Evolutionary conservation across 2,113 vertebrate genomes (phyloP).

Genomic region (Seriola quinqueradiata): DNA sequence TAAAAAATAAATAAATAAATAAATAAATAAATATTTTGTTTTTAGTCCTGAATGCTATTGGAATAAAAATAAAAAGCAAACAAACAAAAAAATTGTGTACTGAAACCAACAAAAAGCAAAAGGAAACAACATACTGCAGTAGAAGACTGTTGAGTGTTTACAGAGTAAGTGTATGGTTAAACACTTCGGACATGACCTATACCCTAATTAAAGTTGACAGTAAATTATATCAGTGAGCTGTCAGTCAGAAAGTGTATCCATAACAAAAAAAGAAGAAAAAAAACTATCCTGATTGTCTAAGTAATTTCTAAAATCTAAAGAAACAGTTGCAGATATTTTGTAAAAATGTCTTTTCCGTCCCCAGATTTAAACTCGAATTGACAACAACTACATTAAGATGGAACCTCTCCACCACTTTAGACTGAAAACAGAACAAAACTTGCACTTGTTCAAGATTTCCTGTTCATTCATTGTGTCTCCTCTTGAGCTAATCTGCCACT

Average conservation of each 20-base stretch:
- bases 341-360: not conserved
- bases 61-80: not conserved
- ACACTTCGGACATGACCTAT: not conserved
- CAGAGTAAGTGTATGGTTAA: not conserved
- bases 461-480: not conserved
- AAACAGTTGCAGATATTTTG: not conserved
- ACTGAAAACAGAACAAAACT: not conserved
- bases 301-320: no score
- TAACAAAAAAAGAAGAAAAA: not conserved
- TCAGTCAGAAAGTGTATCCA: no score
- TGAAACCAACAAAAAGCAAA: not conserved
- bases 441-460: not conserved
- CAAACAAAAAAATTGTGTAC: not conserved
- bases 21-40: not conserved
- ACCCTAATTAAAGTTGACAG: not conserved
- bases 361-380: not conserved
- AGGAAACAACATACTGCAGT: not conserved
- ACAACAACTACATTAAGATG: not conserved
- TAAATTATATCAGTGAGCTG: not conserved
- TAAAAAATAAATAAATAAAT: conserved; percentile 58
- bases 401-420: not conserved
- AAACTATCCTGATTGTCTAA: not conserved
- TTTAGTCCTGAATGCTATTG: not conserved
- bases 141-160: not conserved
- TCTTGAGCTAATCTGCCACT: no score